phyloP scores from a whole-genome alignment of 2,797 vertebrate genomes.

The Chelidonichthys spinosus region DNA sequence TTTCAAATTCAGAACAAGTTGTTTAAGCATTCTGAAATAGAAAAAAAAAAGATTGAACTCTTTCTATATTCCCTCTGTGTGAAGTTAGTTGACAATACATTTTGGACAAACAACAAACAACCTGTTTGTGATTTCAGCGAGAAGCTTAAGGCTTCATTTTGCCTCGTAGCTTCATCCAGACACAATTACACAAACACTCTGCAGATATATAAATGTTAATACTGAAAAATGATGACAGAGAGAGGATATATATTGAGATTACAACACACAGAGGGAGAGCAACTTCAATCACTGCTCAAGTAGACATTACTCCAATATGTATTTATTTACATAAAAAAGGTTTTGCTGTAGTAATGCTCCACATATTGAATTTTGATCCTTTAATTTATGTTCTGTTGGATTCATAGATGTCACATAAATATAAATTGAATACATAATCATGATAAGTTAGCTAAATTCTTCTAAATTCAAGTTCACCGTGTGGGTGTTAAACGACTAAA shows the following conservation, averaged over 20 bases:
- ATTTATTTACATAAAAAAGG: too few relatives aligned
- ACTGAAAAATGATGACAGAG: background rate
- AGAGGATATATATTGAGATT: background rate
- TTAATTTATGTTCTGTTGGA: background rate
- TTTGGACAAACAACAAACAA: background rate
- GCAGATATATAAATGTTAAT: background rate
- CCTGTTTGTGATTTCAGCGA: background rate
- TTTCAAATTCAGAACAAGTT: background rate
- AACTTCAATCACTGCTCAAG: background rate
- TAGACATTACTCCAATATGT: too few relatives aligned
- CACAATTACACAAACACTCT: background rate
- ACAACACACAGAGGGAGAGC: background rate
- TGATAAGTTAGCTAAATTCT: background rate
- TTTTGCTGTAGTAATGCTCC: too few relatives aligned
- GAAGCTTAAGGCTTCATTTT: constrained; percentile 1
- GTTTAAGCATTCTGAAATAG: background rate
- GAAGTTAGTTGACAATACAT: background rate
- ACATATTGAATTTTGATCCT: too few relatives aligned
- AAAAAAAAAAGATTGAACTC: background rate
- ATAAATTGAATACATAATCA: too few relatives aligned
- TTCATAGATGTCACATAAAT: background rate
- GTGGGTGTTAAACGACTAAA: background rate
- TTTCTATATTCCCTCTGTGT: constrained; percentile 1
- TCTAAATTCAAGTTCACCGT: background rate
- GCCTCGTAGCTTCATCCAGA: background rate